Evolutionary conservation across 2,888 invertebrate genomes (phyloP).

Genomic region (Lasioglossum zephyrum): DNA sequence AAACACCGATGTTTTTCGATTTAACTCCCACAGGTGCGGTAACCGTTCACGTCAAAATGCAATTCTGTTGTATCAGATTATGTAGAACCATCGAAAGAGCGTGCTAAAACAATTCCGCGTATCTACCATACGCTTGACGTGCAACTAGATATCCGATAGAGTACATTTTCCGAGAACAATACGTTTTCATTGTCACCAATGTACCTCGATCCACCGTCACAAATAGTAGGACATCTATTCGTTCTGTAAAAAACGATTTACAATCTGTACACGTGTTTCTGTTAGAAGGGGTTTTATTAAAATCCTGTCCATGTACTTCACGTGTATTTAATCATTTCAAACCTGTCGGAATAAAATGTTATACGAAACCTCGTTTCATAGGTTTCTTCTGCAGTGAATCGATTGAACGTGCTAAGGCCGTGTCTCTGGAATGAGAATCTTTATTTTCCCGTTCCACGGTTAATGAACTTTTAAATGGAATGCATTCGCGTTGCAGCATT

Average conservation of each 20-base stretch:
- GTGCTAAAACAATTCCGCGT: background rate
- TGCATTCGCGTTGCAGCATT: background rate
- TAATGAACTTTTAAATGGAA: background rate
- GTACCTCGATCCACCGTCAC: background rate
- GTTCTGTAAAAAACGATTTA: background rate
- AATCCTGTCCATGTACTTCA: background rate
- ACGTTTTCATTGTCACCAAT: background rate
- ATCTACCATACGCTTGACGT: background rate
- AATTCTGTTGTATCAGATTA: constrained; percentile 22
- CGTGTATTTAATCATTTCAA: background rate
- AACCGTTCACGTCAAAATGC: constrained; percentile 16
- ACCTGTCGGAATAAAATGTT: background rate
- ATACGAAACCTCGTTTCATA: background rate
- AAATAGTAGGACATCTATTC: background rate
- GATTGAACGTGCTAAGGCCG: background rate
- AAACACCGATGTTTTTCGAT: background rate
- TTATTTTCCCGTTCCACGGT: background rate
- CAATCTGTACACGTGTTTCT: background rate
- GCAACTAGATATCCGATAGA: background rate
- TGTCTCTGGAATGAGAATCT: background rate
- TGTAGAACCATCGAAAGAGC: background rate
- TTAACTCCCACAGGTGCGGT: constrained; percentile 16
- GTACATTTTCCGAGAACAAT: background rate
- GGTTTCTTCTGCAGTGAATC: background rate
- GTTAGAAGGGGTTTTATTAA: background rate